A percentile compares a stretch with the other conserved stretches of the same genome.
phyloP scores from a whole-genome alignment of 2,797 vertebrate genomes.

The Dallia pectoralis region DNA sequence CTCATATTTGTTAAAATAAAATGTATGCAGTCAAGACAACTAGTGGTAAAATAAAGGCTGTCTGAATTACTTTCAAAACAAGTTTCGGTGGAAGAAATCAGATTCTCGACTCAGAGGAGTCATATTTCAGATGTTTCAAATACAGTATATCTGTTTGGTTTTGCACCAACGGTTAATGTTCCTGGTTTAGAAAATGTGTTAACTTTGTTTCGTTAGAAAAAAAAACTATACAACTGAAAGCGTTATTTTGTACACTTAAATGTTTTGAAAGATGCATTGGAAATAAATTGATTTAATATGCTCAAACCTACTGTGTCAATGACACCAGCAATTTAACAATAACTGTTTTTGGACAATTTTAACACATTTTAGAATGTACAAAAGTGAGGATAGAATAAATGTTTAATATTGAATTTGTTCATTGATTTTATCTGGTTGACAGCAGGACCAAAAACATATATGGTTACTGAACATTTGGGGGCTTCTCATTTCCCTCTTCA shows the following conservation, averaged over 20 bases:
- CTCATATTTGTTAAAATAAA: neutral
- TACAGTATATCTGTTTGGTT: neutral
- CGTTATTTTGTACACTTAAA: neutral
- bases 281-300: neutral
- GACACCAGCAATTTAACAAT: neutral
- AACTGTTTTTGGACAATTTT: neutral
- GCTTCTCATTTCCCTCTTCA: neutral
- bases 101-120: neutral
- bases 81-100: neutral
- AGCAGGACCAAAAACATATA: neutral
- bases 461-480: neutral
- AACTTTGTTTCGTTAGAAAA: neutral
- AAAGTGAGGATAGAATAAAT: neutral
- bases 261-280: neutral
- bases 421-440: neutral
- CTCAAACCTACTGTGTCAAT: neutral
- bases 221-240: neutral
- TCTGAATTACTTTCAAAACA: conserved; percentile 2
- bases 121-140: neutral
- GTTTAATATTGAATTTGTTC: neutral
- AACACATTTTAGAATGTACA: neutral
- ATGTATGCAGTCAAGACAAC: neutral
- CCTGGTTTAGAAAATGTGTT: neutral
- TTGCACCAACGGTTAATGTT: neutral
- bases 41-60: neutral